Percentiles rank a stretch among this genome's conserved stretches.
These are phyloP conservation scores for Aspidapion aeneum DNA, from an alignment of 2,888 invertebrate genomes.

Conservation along the genomic window DNA sequence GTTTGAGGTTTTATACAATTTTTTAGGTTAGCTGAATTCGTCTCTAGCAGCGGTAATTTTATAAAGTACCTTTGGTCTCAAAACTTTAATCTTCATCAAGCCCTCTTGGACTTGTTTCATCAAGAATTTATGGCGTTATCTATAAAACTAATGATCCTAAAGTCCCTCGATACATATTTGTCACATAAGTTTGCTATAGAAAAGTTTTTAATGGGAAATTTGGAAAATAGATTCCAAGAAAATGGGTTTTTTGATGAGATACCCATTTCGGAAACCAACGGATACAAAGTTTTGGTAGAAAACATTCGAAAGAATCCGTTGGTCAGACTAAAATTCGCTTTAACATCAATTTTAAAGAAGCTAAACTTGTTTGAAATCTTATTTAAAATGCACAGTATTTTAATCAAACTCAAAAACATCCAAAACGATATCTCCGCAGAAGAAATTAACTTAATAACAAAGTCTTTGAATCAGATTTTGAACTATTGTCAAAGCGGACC, in stretches of 20 bases:
- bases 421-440: constrained; percentile 49
- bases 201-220: constrained; percentile 53
- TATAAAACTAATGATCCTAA: constrained; percentile 82
- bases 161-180: constrained; percentile 76
- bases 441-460: constrained; percentile 55
- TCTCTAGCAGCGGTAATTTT: constrained; percentile 64
- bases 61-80: constrained; percentile 52
- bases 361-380: constrained; percentile 81
- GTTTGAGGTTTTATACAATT: too few species aligned
- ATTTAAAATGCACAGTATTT: constrained; percentile 57
- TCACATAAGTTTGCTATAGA: constrained; percentile 62
- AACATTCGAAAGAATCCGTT: constrained; percentile 62
- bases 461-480: constrained; percentile 60
- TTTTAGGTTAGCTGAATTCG: constrained; percentile 65
- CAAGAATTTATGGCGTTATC: constrained; percentile 88
- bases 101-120: constrained; percentile 73
- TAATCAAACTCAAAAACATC: constrained; percentile 42
- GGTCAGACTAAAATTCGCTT: constrained; percentile 76
- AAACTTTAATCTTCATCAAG: constrained; percentile 60
- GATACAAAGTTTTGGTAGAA: constrained; percentile 66
- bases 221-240: constrained; percentile 24
- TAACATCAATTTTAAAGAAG: constrained; percentile 80
- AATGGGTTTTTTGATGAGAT: constrained; percentile 47
- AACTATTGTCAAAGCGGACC: constrained; percentile 56
- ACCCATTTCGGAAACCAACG: constrained; percentile 54